phyloP scores from a whole-genome alignment of 92 coral and sea anemone genomes.

The Scolanthus callimorphus region DNA sequence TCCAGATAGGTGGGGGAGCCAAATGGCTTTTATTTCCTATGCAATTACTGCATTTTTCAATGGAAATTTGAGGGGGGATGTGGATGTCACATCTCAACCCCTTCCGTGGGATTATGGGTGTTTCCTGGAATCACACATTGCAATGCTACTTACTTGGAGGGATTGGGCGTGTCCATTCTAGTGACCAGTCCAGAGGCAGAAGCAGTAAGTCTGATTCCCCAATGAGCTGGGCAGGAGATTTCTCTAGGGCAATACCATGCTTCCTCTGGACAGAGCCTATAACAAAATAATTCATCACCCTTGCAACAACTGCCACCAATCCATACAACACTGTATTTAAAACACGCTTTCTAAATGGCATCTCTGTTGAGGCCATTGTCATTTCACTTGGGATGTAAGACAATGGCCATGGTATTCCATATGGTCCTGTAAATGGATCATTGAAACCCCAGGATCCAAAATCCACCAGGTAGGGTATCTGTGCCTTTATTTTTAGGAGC shows the following conservation, averaged over 20 bases:
- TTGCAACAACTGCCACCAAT: background rate
- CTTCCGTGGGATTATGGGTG: too few relatives aligned
- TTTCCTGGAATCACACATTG: too few relatives aligned
- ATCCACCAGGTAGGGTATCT: slow-evolving; percentile 21
- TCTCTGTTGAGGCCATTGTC: background rate
- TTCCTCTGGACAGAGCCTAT: background rate
- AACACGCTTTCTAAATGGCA: slow-evolving; percentile 11
- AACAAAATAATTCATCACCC: background rate
- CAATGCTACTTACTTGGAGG: slow-evolving; percentile 15
- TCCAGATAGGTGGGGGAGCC: too few relatives aligned
- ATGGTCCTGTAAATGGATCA: slow-evolving; percentile 5
- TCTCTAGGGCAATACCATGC: slow-evolving; percentile 8
- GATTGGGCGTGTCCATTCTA: slow-evolving; percentile 32
- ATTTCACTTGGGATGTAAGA: slow-evolving; percentile 14
- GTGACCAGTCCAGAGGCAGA: slow-evolving; percentile 19
- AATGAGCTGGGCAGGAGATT: slow-evolving; percentile 3
- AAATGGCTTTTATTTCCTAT: too few relatives aligned
- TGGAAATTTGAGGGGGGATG: too few relatives aligned
- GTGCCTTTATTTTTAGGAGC: slow-evolving; percentile 8
- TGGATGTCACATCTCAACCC: too few relatives aligned
- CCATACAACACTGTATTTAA: background rate
- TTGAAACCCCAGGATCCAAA: slow-evolving; percentile 15
- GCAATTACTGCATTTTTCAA: too few relatives aligned
- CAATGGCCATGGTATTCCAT: slow-evolving; percentile 21
- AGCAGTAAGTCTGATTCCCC: slow-evolving; percentile 21